Evolutionary conservation across 2,888 invertebrate species (phyloP).

Genomic region (Meteorus colon): DNA sequence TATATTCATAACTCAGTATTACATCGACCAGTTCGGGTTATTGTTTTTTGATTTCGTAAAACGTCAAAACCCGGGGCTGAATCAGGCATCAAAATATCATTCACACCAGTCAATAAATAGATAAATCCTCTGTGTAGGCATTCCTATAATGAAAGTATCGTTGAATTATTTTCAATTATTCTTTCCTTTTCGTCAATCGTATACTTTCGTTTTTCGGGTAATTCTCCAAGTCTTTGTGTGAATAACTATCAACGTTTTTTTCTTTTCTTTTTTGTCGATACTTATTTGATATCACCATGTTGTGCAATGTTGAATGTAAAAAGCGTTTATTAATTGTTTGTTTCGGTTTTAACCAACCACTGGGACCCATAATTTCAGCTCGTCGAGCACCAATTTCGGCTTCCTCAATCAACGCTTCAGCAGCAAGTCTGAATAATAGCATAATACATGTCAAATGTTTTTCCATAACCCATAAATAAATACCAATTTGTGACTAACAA

Average conservation of each 20-base stretch:
- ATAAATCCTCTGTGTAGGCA: too few relatives aligned
- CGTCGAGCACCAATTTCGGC: conserved; percentile 68
- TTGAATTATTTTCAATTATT: conserved; percentile 5
- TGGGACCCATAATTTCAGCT: conserved; percentile 70
- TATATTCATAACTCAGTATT: too few relatives aligned
- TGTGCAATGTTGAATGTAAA: conserved; percentile 68
- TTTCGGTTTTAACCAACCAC: conserved; percentile 70
- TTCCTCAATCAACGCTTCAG: conserved; percentile 69
- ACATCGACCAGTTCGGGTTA: too few relatives aligned
- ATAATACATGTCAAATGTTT: neutral
- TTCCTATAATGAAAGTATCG: too few relatives aligned
- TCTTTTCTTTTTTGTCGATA: conserved; percentile 43
- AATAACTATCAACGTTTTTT: conserved; percentile 4
- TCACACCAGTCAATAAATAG: too few relatives aligned
- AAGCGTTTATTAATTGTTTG: conserved; percentile 71
- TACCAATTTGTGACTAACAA: neutral
- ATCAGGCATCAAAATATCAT: too few relatives aligned
- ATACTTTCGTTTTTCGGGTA: conserved; percentile 13
- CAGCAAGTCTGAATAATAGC: conserved; percentile 62
- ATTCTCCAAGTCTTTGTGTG: conserved; percentile 24
- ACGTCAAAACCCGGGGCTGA: too few relatives aligned
- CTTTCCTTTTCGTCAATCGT: conserved; percentile 11
- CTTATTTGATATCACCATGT: conserved; percentile 66
- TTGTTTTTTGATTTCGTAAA: too few relatives aligned
- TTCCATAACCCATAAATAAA: conserved; percentile 16